Percentiles rank a stretch among this genome's conserved stretches.
Evolutionary conservation across 2,888 invertebrate species (phyloP).

Genomic region (Limnephilus auricula): DNA sequence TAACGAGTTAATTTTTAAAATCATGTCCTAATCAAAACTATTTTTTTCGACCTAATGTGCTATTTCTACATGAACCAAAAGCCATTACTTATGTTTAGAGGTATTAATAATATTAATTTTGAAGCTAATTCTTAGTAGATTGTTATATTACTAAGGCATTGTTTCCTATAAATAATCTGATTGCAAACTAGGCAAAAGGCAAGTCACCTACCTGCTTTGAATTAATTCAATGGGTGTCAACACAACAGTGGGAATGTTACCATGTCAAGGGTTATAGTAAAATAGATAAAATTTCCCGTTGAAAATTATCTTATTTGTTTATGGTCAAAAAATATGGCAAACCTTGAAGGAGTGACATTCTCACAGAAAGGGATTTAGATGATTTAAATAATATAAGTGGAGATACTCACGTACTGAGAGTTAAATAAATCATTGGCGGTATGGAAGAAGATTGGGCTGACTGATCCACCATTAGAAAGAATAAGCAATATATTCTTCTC

Average conservation of each 20-base stretch:
- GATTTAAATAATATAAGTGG: neutral
- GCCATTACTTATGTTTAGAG: neutral
- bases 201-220: neutral
- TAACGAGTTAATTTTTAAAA: no score
- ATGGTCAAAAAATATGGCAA: neutral
- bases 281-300: neutral
- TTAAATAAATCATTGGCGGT: slow-evolving; percentile 56
- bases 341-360: neutral
- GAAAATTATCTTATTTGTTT: neutral
- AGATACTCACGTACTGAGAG: slow-evolving; percentile 58
- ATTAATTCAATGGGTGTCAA: neutral
- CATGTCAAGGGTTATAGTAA: neutral
- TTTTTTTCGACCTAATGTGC: neutral
- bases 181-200: neutral
- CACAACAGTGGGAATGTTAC: neutral
- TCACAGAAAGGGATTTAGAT: neutral
- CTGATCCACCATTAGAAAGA: slow-evolving; percentile 28
- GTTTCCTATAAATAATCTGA: neutral
- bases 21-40: neutral
- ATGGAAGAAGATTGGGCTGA: slow-evolving; percentile 66
- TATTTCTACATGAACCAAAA: neutral
- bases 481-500: slow-evolving; percentile 2
- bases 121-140: neutral
- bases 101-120: neutral
- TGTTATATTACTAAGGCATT: neutral